Evolutionary conservation across 1,140 invertebrate genomes (phyloP).

Genomic region (Maniola jurtina): DNA sequence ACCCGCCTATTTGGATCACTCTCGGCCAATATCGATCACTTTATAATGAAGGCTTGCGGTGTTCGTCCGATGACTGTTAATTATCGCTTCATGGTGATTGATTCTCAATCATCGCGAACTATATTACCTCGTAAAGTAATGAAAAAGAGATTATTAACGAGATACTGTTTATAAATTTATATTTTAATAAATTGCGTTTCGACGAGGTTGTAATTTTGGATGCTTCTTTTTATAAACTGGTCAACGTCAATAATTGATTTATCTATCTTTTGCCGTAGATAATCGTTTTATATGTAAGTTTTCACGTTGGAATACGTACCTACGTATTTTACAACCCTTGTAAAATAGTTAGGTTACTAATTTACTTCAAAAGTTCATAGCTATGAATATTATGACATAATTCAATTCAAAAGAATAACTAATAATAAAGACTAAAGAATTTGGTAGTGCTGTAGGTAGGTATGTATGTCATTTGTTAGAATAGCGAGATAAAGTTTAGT

Average conservation of each 20-base stretch:
- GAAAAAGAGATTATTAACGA: background rate
- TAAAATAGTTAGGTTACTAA: too few relatives aligned
- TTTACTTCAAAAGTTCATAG: too few relatives aligned
- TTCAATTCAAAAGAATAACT: background rate
- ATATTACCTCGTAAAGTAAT: background rate
- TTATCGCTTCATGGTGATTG: conserved; percentile 17
- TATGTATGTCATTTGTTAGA: background rate
- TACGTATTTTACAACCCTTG: too few relatives aligned
- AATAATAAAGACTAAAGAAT: background rate
- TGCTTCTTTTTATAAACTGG: too few relatives aligned
- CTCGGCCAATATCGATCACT: conserved; percentile 57
- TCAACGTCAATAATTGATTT: too few relatives aligned
- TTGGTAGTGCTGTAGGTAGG: background rate
- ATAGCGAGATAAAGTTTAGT: conserved; percentile 15
- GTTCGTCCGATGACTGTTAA: conserved; percentile 27
- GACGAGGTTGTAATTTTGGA: background rate
- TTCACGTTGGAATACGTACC: too few relatives aligned
- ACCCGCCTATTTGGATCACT: conserved; percentile 64
- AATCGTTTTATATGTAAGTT: too few relatives aligned
- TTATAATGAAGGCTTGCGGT: conserved; percentile 57
- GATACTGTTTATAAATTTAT: background rate
- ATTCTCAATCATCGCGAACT: conserved; percentile 10
- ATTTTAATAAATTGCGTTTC: background rate
- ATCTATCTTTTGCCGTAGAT: too few relatives aligned
- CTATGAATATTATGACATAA: background rate